Evolutionary conservation across 1,140 invertebrate species (phyloP), one percentile per base, ranked within the genome.

Genomic region (Hylaeus volcanicus): DNA sequence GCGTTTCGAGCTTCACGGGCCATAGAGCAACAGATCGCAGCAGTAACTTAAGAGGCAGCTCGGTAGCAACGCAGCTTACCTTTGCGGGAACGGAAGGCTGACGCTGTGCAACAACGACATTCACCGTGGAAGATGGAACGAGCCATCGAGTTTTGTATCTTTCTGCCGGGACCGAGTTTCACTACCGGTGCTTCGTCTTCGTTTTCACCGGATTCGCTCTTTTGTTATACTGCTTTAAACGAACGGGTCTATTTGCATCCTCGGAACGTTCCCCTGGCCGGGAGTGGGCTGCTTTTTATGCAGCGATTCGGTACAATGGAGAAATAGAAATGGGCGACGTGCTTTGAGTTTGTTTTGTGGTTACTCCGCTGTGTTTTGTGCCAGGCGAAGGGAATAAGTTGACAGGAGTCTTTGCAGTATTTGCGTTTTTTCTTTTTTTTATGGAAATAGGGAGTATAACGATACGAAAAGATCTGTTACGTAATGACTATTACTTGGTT

Each of bases 1-100:
- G 80, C 82, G 77, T 89, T 89, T 83, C 83, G 74, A 73, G 80
- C 85, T 89, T 91, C 89, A 91, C 89, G 90, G 86, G 58, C 75
- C 90, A 91, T 91, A 89, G 86, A 91, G 74, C 78, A 63, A 74
- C 71, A 85, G 84, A 78, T 90, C 87, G 83, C 63, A 81, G 81
- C 70, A 76, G 82, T 90, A 90, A 90, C 79, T 90, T 86, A 85
- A 81, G 79, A 77, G 70, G 85, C 64, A 15, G 55, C 26, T 55
- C 78, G 81, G 80, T 73, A 87, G 82, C 81, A 86, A 83, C 70
- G 68, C 70, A 73, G 79, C 76, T 79, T 79, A 79, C 77, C 70
- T 74, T 51, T 66, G 77, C 61, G 61, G 77, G 48, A 64, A 26
- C 53, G 43, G 41, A 68, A 53, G 56, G 53, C 51, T 11, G 76